Evolutionary conservation across 2,888 invertebrate species (phyloP), one percentile per base, ranked within the genome.

Genomic region (Lordiphosa fenestrarum): DNA sequence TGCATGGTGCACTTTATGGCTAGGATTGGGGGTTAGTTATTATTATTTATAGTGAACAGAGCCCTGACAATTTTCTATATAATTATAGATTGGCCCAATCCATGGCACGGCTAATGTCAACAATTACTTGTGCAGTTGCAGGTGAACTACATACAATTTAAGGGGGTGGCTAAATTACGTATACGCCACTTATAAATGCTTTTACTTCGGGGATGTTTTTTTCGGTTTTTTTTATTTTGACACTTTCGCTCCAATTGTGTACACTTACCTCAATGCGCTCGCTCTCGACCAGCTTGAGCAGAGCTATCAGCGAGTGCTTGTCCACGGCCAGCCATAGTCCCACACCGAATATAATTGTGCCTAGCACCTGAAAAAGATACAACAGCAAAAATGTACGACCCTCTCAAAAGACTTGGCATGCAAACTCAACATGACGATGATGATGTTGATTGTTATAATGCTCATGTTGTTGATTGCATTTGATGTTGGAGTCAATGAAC

Each of bases 251-350:
- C 71, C 89, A 30, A 44, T 30, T 21, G 23, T 39, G 21, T 3
- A 44, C 33, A 44, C 91, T 91, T 87, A 92, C 92, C 89, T 91
- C 89, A 68, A 92, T 87, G 68, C 91, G 90, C 80, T 91, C 91
- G 73, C 90, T 90, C 63, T 92, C 91, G 38, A 92, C 91, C 73
- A 91, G 89, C 85, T 91, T 91, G 57, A 92, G 90, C 48, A 93
- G 88, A 60, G 91, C 91, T 72, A 93, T 91, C 84, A 94, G 91
- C 19, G 94, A 94, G 75, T 91, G 92, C 88, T 92, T 93, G 89
- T 94, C 94, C 50, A 92, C 91, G 33, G 92, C 91, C 36, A 94
- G 87, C 94, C 94, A 94, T 88, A 93, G 91, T 85, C 94, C 94
- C 56, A 93, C 90, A 33, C 92, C 92, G 64, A 94, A 88, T 51